A percentile compares a stretch with the other conserved stretches of the same genome.
Conservation (phyloP, 2,113 vertebrate species). For the Trematocara zebra region DNA sequence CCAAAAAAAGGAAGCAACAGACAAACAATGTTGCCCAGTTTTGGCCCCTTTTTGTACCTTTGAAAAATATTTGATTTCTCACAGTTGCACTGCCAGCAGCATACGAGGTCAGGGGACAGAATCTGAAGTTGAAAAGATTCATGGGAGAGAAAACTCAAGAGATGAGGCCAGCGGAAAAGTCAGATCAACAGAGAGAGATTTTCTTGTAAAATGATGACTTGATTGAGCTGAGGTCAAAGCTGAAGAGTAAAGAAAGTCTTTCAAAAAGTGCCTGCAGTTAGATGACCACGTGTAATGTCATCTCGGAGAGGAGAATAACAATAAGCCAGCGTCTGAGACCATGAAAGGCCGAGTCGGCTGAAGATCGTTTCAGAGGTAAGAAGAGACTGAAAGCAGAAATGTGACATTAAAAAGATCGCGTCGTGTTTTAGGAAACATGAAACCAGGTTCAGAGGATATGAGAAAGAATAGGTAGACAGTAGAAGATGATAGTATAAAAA, state of each 20-base stretch:
- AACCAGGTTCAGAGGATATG: background rate
- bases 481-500: background rate
- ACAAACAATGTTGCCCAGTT: background rate
- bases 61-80: background rate
- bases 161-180: background rate
- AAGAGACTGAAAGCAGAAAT: background rate
- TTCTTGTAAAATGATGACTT: background rate
- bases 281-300: background rate
- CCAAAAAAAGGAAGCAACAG: background rate
- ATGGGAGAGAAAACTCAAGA: background rate
- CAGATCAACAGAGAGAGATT: background rate
- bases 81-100: background rate
- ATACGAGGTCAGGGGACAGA: background rate
- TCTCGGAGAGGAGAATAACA: background rate
- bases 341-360: background rate
- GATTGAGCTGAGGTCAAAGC: background rate
- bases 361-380: background rate
- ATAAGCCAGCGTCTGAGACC: background rate
- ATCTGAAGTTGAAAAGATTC: background rate
- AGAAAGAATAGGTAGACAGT: background rate
- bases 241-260: background rate
- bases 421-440: background rate
- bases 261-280: background rate
- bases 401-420: accelerated
- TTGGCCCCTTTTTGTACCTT: background rate